Base-by-base conservation (phyloP, 2,888 invertebrate species). In the Urechis unicinctus region DNA sequence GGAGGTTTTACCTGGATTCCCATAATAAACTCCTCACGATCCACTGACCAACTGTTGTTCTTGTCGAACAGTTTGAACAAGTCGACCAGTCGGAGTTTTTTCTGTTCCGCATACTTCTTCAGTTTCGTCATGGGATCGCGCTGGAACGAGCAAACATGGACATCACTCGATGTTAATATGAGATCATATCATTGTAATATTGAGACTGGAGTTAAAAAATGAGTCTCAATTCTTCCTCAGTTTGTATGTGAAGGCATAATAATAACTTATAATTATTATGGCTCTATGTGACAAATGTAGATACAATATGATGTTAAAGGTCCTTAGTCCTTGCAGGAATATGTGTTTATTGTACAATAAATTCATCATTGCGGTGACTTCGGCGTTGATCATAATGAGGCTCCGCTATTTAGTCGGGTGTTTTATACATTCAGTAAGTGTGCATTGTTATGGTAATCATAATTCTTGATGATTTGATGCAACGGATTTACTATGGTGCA, bases 11-110 rank as follows among this genome's bases (percentile, higher is more conserved):
- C 74, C 68, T 67, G 56, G 4, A 73, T 53, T 1, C 73, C 73
- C 3, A 36, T 42, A 2, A 60, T 52, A 43, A 74, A 68, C 52
- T 74, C 74, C 13, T 70, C 66, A 30, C 53, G 59, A 4, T 64
- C 63, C 30, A 74, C 64, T 1, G 62, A 54, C 58, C 59, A 63
- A 49, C 66, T 72, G n/a, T 66, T 58, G 58, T 74, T 72, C 46
- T 67, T 71, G 61, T 74, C 74, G 44, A 74, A 69, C 53, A 71
- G 71, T 52, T 65, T 64, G 58, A 74, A 73, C 21, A 74, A 58
- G 56, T 74, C 74, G 25, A 74, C 60, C 9, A 74, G 64, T 24
- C 74, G 61, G 51, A 72, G 67, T 4, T 71, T 69, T 5, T 62
- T 58, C 4, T 64, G 57, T 25, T 63, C 63, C 3, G 65, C 61